A percentile compares a stretch with the other conserved stretches of the same genome.
Evolutionary conservation across 2,113 vertebrate genomes (phyloP).

Genomic region (Eretmochelys imbricata): DNA sequence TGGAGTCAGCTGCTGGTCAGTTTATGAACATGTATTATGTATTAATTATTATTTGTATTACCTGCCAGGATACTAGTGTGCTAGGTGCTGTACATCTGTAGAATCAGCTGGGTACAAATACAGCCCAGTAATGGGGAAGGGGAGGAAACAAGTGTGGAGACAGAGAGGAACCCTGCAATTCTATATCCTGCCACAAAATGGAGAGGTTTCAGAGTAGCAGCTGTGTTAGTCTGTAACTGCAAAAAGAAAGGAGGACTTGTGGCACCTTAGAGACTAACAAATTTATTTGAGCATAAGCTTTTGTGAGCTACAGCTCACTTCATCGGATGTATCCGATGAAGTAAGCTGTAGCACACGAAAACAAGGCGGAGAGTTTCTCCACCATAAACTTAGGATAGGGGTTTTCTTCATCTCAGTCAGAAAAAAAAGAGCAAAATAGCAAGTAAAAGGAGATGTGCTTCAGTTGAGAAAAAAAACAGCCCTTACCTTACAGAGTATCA

Average conservation of each 20-base stretch:
- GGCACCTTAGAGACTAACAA: too few species aligned
- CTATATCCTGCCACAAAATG: not conserved
- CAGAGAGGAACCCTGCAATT: not conserved
- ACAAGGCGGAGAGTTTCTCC: not conserved
- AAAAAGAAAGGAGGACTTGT: too few species aligned
- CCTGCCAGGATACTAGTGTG: not conserved
- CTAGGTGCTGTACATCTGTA: not conserved
- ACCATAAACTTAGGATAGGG: not conserved
- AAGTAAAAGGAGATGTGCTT: not conserved
- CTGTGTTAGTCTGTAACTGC: too few species aligned
- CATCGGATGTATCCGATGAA: too few species aligned
- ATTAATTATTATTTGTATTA: not conserved
- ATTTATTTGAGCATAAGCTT: too few species aligned
- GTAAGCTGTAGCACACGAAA: too few species aligned
- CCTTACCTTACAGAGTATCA: not conserved
- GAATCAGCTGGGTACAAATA: not conserved
- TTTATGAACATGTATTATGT: rapidly evolving
- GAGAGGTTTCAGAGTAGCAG: not conserved
- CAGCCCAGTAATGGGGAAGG: not conserved
- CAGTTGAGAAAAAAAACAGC: not conserved
- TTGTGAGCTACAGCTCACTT: too few species aligned
- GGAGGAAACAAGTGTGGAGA: not conserved
- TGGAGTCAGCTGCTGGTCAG: not conserved
- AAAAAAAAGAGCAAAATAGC: not conserved
- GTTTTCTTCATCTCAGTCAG: not conserved